These are phyloP conservation scores for Cataglyphis cursor DNA, from an alignment of 2,888 invertebrate species.

Conservation along the genomic window DNA sequence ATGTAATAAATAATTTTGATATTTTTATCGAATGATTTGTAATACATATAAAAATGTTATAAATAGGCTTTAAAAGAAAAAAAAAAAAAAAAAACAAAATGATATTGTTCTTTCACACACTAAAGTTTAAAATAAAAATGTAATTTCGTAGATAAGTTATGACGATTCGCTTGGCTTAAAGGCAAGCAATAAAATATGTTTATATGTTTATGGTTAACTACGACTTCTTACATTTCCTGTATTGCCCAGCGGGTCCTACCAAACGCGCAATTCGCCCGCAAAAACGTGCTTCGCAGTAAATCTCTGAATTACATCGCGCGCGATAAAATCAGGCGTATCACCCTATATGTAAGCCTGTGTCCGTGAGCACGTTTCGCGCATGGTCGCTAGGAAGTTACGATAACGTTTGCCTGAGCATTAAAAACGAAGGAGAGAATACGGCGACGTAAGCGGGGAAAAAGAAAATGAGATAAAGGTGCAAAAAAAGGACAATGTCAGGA, in stretches of 20 bases:
- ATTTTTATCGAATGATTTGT: neutral
- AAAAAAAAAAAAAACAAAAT: neutral
- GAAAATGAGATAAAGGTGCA: conserved; percentile 44
- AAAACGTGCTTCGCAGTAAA: conserved; percentile 37
- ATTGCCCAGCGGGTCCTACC: conserved; percentile 3
- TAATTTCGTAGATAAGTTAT: conserved; percentile 11
- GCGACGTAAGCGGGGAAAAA: neutral
- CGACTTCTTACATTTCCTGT: neutral
- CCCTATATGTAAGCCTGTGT: conserved; percentile 19
- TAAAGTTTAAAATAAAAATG: neutral
- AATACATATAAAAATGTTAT: neutral
- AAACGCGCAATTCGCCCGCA: conserved; percentile 29
- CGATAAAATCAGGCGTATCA: conserved; percentile 66
- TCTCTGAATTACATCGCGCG: conserved; percentile 51
- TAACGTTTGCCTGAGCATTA: conserved; percentile 65
- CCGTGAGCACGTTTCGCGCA: conserved; percentile 37
- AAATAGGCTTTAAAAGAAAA: neutral
- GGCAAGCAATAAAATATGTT: conserved; percentile 27
- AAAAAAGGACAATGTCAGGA: conserved; percentile 30
- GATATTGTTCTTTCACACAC: neutral
- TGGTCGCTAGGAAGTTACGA: conserved; percentile 62
- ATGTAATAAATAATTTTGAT: neutral
- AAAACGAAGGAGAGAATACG: conserved; percentile 52
- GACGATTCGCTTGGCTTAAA: neutral
- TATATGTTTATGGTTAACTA: conserved; percentile 23